Evolutionary conservation across 1,140 invertebrate genomes (phyloP), one percentile per base, ranked within the genome.

Genomic region (Zaprionus camerounensis): DNA sequence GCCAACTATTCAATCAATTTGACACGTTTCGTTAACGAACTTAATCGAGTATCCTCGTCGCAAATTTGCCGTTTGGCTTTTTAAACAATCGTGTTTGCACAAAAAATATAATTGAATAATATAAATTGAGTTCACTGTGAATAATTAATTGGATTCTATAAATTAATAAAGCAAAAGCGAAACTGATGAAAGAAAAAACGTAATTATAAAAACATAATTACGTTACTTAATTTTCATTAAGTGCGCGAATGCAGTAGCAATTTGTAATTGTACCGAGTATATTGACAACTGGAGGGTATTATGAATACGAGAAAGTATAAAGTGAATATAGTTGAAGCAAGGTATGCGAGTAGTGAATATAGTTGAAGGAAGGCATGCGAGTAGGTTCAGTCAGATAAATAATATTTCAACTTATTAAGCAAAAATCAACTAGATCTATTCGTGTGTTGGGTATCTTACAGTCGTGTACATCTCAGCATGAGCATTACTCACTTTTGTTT

Each of bases 1-100:
- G 57, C 13, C 71, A 55, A 70, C 46, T 70, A 63, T 53, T 44
- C 59, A 63, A 63, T 75, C 58, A 70, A 75, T 58, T 75, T 57
- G 34, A 58, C 67, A 75, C 72, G 66, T 62, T 44, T 74, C 57
- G 57, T 58, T 63, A 58, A 57, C 59, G 38, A 57, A 46, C 57
- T 63, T 57, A 70, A 75, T 75, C 59, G 72, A 70, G 64, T 63
- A 51, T 15, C 24, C 59, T 57, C 63, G 51, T 63, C n/a, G 34
- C n/a, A 44, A 56, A 62, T 28, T 69, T 69, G 22, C 62, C n/a
- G 65, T n/a, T 31, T 22, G 36, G 49, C 36, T 49, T 51, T 62
- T 69, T 69, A 68, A 69, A 63, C 22, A 64, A 55, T 36, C 12
- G 20, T 13, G 46, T 51, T 51, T 56, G 31, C 31, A 17, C 56